Evolutionary conservation across 2,113 vertebrate species (phyloP), one percentile per base, ranked within the genome.

Genomic region (Asarcornis scutulata): DNA sequence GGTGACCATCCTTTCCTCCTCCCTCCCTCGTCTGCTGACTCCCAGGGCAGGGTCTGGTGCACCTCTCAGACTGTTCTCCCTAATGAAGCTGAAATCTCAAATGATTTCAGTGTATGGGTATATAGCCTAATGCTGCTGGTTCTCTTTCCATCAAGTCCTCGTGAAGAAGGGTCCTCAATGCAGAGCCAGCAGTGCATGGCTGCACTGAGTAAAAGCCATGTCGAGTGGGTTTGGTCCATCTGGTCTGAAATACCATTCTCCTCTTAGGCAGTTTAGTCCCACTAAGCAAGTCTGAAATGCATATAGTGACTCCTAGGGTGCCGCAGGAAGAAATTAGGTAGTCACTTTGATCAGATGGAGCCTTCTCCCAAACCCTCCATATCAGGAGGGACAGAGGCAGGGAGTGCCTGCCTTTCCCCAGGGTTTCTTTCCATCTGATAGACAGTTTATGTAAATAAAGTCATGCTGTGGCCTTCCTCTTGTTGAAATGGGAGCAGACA

Each of bases 351-450:
- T 78, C 52, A 52, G 72, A 67, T 8, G 10, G 69, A 93, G 29
- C 52, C 36, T 86, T 75, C 72, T 94, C 44, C 69, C 32, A 46
- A 1, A 29, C 48, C 73, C 88, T 79, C 29, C 46, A 27, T 88
- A 88, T 82, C 63, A 60, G 64, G n/a, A 83, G 34, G 60, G 38
- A 48, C 34, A 53, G 63, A 64, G 80, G 69, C 42, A 90, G 83
- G 83, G 79, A 91, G 56, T 26, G 73, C 60, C 48, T 92, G 81
- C 69, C 76, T 78, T 82, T 92, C 92, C 93, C 77, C 31, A 86
- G 92, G 88, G 88, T 78, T 82, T 62, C 53, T 90, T 56, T 92
- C 93, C 95, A 95, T 94, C 93, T 95, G 95, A 62, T 62, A 90
- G 86, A 44, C 66, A 91, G 80, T 91, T 96, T 76, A 88, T 73